These are phyloP conservation scores for Zele albiditarsus DNA, from an alignment of 2,888 invertebrate species.

Conservation along the genomic window DNA sequence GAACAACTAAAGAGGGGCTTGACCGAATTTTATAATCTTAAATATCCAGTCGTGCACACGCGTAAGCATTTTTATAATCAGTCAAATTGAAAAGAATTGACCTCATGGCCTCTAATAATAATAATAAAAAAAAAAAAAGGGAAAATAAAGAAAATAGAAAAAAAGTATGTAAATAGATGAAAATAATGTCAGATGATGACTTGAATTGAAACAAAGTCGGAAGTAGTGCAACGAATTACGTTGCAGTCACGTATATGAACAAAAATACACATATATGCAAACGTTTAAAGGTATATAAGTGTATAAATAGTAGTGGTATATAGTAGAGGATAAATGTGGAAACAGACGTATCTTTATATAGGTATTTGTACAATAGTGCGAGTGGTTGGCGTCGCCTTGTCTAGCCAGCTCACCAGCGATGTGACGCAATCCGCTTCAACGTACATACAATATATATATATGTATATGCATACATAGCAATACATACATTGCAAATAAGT, in stretches of 20 bases:
- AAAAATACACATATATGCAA: not conserved
- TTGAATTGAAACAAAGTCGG: not conserved
- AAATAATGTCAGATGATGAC: not conserved
- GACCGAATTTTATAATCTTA: slow-evolving; percentile 25
- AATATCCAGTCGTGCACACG: slow-evolving; percentile 34
- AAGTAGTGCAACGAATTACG: not conserved
- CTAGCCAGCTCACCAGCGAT: slow-evolving; percentile 58
- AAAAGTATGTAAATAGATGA: slow-evolving; percentile 2
- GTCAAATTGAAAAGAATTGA: slow-evolving; percentile 28
- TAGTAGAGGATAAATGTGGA: slow-evolving; percentile 49
- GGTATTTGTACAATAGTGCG: slow-evolving; percentile 54
- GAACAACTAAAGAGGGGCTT: slow-evolving; percentile 30
- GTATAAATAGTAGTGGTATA: slow-evolving; percentile 40
- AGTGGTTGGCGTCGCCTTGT: slow-evolving; percentile 66
- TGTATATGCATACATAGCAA: not conserved
- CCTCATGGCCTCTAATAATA: slow-evolving; percentile 28
- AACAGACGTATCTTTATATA: slow-evolving; percentile 44
- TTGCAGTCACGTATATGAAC: not conserved
- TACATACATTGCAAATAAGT: slow-evolving; percentile 45
- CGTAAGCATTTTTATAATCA: slow-evolving; percentile 9
- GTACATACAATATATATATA: slow-evolving; percentile 36
- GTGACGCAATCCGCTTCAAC: slow-evolving; percentile 60
- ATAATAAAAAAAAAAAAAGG: slow-evolving; percentile 18
- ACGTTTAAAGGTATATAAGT: not conserved
- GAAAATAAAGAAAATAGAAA: slow-evolving; percentile 9